phyloP scores from a whole-genome alignment of 2,113 vertebrate species.

The Cavia porcellus region DNA sequence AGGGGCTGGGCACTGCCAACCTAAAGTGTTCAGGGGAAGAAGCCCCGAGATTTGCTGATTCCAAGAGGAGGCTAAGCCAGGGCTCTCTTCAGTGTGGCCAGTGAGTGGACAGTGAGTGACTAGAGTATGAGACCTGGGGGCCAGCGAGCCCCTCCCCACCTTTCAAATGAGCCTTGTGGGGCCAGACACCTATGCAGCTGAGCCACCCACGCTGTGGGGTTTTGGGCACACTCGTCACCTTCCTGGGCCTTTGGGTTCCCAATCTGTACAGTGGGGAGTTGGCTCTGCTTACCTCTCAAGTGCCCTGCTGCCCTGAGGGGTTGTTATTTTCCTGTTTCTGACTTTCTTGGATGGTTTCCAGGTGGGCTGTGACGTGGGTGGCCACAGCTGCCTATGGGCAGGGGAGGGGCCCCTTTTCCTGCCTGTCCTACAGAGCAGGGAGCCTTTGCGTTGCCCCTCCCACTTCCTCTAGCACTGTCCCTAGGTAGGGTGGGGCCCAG shows the following conservation, averaged over 20 bases:
- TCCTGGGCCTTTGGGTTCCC: background rate
- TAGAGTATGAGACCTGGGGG: background rate
- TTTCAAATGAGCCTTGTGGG: background rate
- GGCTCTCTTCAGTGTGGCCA: background rate
- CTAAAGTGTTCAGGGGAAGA: background rate
- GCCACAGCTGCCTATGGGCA: background rate
- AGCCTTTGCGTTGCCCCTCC: background rate
- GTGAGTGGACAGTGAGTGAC: background rate
- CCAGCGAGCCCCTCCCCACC: background rate
- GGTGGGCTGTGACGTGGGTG: background rate
- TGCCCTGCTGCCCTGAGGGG: background rate
- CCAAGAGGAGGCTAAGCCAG: background rate
- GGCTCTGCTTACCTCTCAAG: background rate
- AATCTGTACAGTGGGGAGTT: background rate
- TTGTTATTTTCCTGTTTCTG: background rate
- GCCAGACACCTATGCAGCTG: background rate
- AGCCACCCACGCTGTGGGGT: background rate
- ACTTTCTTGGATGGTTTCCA: slow-evolving; percentile 55
- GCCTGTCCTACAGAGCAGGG: background rate
- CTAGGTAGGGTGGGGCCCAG: background rate
- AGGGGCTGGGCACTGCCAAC: background rate
- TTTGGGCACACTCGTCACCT: background rate
- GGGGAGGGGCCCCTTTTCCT: slow-evolving; percentile 32
- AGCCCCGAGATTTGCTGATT: background rate
- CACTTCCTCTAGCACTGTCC: no score